Conservation (phyloP, 2,888 invertebrate species). For the Drosophila meridionalis region DNA sequence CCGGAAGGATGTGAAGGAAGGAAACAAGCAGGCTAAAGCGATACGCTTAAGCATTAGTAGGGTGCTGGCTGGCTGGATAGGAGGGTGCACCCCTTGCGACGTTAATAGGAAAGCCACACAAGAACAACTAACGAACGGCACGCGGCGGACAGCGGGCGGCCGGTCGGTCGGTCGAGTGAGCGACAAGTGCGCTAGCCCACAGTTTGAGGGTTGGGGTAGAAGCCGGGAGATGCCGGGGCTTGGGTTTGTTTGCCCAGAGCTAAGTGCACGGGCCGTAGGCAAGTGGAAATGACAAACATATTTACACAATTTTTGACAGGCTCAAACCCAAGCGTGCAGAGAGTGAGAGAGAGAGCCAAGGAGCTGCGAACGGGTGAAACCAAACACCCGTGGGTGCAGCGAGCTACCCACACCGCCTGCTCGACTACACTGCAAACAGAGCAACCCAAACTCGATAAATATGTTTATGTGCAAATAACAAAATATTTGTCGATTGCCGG, state of each 20-base stretch:
- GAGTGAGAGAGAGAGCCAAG: conserved; percentile 3
- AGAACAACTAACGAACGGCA: conserved; percentile 77
- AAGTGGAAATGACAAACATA: conserved; percentile 83
- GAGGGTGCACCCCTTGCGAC: conserved; percentile 12
- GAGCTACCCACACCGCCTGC: conserved; percentile 16
- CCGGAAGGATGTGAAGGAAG: conserved; percentile 54
- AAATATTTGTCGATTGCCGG: conserved; percentile 83
- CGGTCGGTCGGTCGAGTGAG: conserved; percentile 30
- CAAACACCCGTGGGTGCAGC: conserved; percentile 77
- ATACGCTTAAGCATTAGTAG: conserved; percentile 61
- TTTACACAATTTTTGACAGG: conserved; percentile 84
- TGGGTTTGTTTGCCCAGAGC: conserved; percentile 66
- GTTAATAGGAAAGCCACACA: conserved; percentile 76
- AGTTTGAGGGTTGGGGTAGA: conserved; percentile 18
- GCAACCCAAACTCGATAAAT: conserved; percentile 76
- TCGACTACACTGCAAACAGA: conserved; percentile 47
- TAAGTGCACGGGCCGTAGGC: conserved; percentile 65
- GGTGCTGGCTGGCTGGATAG: not conserved
- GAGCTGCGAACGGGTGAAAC: conserved; percentile 76
- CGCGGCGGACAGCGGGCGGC: conserved; percentile 53
- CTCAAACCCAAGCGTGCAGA: conserved; percentile 57
- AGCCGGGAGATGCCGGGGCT: conserved; percentile 14
- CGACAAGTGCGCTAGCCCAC: conserved; percentile 70
- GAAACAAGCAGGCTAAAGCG: conserved; percentile 74
- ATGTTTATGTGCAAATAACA: conserved; percentile 80